phyloP scores from a whole-genome alignment of 2,888 invertebrate genomes.

The Crepidodera aurea region DNA sequence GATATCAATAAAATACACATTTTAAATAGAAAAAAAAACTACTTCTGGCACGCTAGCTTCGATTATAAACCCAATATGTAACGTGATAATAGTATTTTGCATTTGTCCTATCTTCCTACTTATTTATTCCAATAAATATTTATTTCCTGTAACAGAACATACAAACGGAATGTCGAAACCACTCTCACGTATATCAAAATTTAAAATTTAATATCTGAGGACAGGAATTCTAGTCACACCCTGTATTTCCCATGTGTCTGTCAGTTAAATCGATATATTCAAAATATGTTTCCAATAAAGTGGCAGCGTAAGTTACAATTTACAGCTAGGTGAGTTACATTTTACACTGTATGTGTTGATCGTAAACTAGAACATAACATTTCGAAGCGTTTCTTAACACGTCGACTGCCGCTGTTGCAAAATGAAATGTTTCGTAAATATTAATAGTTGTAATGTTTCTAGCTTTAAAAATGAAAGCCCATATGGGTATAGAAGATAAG shows the following conservation, averaged over 20 bases:
- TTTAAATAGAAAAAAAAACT: no score
- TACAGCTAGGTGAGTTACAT: background rate
- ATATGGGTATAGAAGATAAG: no score
- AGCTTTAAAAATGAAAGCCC: no score
- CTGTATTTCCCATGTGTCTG: slow-evolving; percentile 6
- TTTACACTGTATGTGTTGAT: background rate
- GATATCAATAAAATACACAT: no score
- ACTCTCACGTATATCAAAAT: slow-evolving; percentile 4
- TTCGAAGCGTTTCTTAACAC: background rate
- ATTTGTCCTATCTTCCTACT: no score
- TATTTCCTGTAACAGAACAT: background rate
- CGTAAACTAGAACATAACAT: background rate
- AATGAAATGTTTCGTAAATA: no score
- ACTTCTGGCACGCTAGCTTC: no score
- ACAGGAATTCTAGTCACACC: slow-evolving; percentile 9
- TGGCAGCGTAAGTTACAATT: background rate
- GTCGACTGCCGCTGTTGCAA: background rate
- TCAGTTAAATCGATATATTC: slow-evolving; percentile 6
- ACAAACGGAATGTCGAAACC: background rate
- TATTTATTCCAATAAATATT: no score
- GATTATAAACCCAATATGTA: no score
- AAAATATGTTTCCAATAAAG: slow-evolving; percentile 4
- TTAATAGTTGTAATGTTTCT: no score
- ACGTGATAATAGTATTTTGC: no score
- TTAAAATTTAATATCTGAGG: slow-evolving; percentile 3